A percentile compares a stretch with the other conserved stretches of the same genome.
Conservation (phyloP, 2,797 vertebrate genomes). For the Falco peregrinus region DNA sequence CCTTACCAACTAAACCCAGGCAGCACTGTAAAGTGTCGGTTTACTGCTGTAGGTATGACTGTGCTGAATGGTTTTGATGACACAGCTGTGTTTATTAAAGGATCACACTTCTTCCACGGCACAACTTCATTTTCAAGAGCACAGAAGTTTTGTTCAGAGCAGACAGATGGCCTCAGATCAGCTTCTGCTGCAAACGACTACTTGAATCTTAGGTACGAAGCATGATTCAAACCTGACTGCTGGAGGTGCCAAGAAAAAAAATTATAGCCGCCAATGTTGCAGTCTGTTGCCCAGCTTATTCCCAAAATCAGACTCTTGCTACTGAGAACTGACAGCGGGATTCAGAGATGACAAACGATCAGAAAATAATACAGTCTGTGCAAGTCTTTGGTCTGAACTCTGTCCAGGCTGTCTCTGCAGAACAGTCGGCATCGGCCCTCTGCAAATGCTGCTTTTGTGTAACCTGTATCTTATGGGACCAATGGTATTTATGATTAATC, state of each 20-base stretch:
- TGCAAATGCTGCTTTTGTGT: neutral
- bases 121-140: conserved; percentile 18
- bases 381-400: neutral
- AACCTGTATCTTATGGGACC: too few relatives aligned
- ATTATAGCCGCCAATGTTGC: conserved; percentile 5
- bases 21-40: neutral
- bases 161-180: conserved; percentile 51
- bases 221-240: conserved; percentile 34
- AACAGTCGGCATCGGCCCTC: neutral
- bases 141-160: conserved; percentile 12
- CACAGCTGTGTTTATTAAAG: neutral
- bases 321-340: conserved; percentile 18
- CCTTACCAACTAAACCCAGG: neutral
- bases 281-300: conserved; percentile 52
- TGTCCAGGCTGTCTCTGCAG: neutral
- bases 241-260: conserved; percentile 51
- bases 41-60: neutral
- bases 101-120: neutral
- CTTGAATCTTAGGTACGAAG: conserved; percentile 23
- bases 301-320: conserved; percentile 2
- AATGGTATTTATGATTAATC: neutral
- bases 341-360: conserved; percentile 46
- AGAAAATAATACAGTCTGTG: conserved; percentile 39
- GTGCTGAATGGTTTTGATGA: neutral
- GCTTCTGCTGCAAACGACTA: conserved; percentile 5